Conservation (phyloP, 1,140 invertebrate species). For the Cecropterus lyciades region DNA sequence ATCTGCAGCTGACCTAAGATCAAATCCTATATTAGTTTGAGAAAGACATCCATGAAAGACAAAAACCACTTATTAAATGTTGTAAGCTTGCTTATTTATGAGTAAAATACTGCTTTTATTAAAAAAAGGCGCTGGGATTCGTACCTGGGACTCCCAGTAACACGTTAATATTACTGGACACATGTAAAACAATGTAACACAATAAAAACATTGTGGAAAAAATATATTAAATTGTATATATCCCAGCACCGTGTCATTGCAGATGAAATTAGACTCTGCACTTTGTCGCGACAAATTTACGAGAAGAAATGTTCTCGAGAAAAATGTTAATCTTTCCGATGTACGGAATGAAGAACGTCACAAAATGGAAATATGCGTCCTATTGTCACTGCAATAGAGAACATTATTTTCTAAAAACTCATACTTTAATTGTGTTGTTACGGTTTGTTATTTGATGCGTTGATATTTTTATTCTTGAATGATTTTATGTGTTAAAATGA, state of each 20-base stretch:
- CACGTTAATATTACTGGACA: background rate
- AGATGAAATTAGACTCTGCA: constrained; percentile 27
- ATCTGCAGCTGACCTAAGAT: no score
- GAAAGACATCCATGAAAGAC: no score
- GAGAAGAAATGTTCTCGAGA: constrained; percentile 17
- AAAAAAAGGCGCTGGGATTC: no score
- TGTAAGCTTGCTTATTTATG: no score
- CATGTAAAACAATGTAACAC: background rate
- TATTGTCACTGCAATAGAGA: constrained; percentile 3
- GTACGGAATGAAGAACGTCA: constrained; percentile 16
- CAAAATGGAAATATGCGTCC: constrained; percentile 17
- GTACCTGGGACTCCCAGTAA: no score
- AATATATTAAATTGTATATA: background rate
- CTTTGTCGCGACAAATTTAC: constrained; percentile 32
- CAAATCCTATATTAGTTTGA: no score
- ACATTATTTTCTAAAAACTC: constrained; percentile 1
- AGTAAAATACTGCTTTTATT: no score
- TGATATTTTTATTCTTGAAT: no score
- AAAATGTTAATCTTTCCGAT: constrained; percentile 28
- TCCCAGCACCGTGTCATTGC: constrained; percentile 8
- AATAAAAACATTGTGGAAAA: background rate
- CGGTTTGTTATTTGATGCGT: no score
- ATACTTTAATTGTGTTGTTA: no score
- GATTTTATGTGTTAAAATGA: constrained; percentile 20
- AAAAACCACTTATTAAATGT: no score